Base-by-base conservation (phyloP, 1,140 invertebrate genomes). In the Druon quercuslanigerum region DNA sequence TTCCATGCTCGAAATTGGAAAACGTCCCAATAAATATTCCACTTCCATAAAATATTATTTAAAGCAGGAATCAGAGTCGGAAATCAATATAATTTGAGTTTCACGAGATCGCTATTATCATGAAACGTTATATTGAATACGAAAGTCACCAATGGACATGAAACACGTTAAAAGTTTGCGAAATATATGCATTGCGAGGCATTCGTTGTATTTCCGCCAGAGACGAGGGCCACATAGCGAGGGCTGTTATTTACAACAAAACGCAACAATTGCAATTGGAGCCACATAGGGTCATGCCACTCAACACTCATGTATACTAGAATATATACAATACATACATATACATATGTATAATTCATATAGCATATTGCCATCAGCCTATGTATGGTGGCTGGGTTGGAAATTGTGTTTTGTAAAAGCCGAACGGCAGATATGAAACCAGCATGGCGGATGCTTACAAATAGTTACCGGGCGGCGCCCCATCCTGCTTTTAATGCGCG, bases 391-490 rank as follows among this genome's bases (percentile, higher is more conserved):
- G 76, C 72, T 76, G 79, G 73, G 79, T 77, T 87, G 79, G 82
- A 90, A 87, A 89, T 88, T 83, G 82, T 87, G 86, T 90, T 88
- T 87, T 89, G 86, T 87, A 84, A 87, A 88, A 87, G 87, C 83
- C 83, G 84, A 87, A 85, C 81, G 86, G 79, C 81, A 87, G 88
- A 89, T 89, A 90, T 90, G 86, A 90, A 89, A 90, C 87, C 88
- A 88, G 89, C 87, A 91, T 91, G 90, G 90, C 90, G 90, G 89
- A 90, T 90, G 90, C 90, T 91, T 91, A 89, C 90, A 91, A 91
- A 91, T 88, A 91, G 89, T 91, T 89, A 82, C 85, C 86, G 89
- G 90, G 90, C 88, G 90, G 86, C 82, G 83, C 83, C 82, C 86
- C 83, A 81, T 74, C 25, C 77, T 79, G 71, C 76, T 79, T 79